These are phyloP conservation scores for Monodelphis domestica DNA, from an alignment of 2,797 vertebrate species.

Conservation along the genomic window DNA sequence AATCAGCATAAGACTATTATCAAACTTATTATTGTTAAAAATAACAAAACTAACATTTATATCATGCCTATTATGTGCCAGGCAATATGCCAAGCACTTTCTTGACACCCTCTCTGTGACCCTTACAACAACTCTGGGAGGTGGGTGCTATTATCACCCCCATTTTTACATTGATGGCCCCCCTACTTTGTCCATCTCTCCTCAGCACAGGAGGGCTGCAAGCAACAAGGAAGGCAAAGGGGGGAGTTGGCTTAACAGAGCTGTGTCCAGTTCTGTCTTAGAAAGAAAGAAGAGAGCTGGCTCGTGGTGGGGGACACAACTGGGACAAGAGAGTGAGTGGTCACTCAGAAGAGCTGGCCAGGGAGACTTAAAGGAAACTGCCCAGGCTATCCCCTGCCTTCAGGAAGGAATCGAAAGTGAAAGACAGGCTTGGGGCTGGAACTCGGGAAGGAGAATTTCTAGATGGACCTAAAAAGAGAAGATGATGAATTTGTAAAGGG, in stretches of 20 bases:
- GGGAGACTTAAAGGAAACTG: background rate
- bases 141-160: background rate
- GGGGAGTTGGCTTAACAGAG: background rate
- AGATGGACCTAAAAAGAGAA: background rate
- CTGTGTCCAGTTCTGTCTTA: background rate
- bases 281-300: background rate
- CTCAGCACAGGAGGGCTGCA: background rate
- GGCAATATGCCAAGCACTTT: background rate
- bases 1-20: too few species aligned
- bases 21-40: too few species aligned
- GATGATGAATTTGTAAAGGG: background rate
- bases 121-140: background rate
- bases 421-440: background rate
- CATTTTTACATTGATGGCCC: background rate
- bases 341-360: background rate
- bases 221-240: background rate
- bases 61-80: background rate
- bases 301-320: background rate
- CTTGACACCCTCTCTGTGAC: background rate
- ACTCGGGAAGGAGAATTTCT: background rate
- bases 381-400: background rate
- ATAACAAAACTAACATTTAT: background rate
- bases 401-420: background rate
- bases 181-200: background rate
- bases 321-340: background rate